These are phyloP conservation scores for Incurvaria masculella DNA, from an alignment of 2,888 invertebrate genomes.

Conservation along the genomic window DNA sequence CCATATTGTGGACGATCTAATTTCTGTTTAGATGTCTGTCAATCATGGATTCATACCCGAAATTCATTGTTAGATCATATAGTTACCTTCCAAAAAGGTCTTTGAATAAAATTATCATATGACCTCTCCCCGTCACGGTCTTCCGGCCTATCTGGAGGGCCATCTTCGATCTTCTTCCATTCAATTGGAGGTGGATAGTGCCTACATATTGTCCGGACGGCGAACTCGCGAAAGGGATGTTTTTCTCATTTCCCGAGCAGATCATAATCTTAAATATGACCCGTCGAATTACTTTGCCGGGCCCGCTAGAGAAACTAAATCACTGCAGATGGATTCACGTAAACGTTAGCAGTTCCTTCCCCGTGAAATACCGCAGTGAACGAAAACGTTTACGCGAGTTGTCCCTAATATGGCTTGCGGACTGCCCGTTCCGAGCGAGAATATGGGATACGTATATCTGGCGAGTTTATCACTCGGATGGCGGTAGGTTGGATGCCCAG, in stretches of 20 bases:
- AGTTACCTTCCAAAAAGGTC: not conserved
- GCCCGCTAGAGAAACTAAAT: not conserved
- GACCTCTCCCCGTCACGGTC: not conserved
- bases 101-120: not conserved
- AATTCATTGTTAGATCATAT: too few relatives aligned
- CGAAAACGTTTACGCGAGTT: not conserved
- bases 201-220: not conserved
- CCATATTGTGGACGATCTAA: too few relatives aligned
- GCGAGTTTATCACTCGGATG: not conserved
- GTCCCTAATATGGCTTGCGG: too few relatives aligned
- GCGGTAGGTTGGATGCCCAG: not conserved
- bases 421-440: not conserved
- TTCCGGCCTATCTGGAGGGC: not conserved
- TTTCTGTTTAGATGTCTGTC: too few relatives aligned
- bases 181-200: not conserved
- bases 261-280: not conserved
- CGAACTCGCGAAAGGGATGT: not conserved
- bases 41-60: too few relatives aligned
- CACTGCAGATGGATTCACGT: not conserved
- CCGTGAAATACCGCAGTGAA: not conserved
- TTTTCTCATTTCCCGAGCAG: not conserved
- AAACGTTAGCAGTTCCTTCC: not conserved
- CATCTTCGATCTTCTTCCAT: not conserved
- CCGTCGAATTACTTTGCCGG: not conserved
- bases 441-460: not conserved